These are phyloP conservation scores for Peucedramus taeniatus DNA, from an alignment of 2,113 vertebrate species.

Conservation along the genomic window DNA sequence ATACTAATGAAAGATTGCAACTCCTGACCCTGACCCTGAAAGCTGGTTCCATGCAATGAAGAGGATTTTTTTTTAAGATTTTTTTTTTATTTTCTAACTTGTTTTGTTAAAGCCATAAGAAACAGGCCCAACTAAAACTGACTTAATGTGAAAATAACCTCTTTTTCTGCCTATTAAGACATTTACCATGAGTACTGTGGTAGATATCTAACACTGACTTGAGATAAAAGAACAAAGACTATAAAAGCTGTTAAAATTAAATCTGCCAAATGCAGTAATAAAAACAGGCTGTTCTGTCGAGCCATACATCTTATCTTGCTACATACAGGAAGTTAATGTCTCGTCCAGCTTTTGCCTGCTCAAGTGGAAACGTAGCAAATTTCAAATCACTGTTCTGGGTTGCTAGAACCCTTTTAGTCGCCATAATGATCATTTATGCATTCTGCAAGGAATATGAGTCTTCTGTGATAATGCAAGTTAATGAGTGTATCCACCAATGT, in stretches of 20 bases:
- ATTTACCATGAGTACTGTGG: neutral
- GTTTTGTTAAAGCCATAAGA: neutral
- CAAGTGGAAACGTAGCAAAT: neutral
- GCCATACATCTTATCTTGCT: neutral
- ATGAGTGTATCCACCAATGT: neutral
- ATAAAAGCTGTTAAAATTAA: conserved; percentile 43
- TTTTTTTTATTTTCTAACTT: neutral
- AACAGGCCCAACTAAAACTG: neutral
- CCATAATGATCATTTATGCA: neutral
- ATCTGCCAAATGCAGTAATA: conserved; percentile 1
- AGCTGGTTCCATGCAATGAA: neutral
- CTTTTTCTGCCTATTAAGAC: neutral
- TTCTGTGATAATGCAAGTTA: neutral
- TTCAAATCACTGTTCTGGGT: neutral
- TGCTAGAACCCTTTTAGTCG: neutral
- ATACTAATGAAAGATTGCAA: neutral
- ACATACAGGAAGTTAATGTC: neutral
- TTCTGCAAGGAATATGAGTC: neutral
- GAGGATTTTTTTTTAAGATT: no score
- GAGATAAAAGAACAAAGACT: conserved; percentile 34
- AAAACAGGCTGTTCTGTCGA: neutral
- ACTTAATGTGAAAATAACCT: neutral
- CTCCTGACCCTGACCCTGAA: neutral
- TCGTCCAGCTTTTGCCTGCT: neutral
- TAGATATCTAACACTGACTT: neutral